phyloP scores from a whole-genome alignment of 2,797 vertebrate species.

The Mycteria americana region DNA sequence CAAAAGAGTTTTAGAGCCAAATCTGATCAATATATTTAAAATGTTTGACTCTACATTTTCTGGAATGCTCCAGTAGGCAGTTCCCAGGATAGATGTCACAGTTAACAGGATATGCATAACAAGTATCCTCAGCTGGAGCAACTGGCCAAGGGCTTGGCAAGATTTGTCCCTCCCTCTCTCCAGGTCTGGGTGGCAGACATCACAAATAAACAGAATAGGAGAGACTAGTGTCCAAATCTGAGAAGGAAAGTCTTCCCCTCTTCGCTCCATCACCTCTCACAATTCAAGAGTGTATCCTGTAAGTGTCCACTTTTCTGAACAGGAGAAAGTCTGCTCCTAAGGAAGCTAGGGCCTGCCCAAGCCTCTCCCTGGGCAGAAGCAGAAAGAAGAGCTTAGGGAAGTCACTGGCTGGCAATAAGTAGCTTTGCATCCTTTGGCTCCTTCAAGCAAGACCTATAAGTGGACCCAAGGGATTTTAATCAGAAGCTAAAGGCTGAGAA shows the following conservation, averaged over 20 bases:
- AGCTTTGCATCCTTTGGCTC: neutral
- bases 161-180: neutral
- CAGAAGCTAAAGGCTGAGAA: neutral
- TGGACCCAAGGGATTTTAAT: neutral
- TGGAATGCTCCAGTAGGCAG: neutral
- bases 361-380: neutral
- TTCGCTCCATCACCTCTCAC: neutral
- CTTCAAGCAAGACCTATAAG: neutral
- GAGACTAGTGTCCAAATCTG: neutral
- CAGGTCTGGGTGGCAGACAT: neutral
- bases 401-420: neutral
- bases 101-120: neutral
- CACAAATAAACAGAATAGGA: neutral
- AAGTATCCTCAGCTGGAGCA: neutral
- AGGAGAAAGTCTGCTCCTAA: neutral
- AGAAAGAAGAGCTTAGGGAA: neutral
- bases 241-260: neutral
- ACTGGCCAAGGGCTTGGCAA: neutral
- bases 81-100: neutral
- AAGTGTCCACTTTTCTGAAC: neutral
- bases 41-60: slow-evolving; percentile 3
- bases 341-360: neutral
- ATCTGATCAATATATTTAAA: slow-evolving; percentile 25
- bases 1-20: slow-evolving; percentile 5
- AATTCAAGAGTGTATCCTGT: neutral